Evolutionary conservation across 2,888 invertebrate genomes (phyloP).

Genomic region (Nesidiocoris tenuis): DNA sequence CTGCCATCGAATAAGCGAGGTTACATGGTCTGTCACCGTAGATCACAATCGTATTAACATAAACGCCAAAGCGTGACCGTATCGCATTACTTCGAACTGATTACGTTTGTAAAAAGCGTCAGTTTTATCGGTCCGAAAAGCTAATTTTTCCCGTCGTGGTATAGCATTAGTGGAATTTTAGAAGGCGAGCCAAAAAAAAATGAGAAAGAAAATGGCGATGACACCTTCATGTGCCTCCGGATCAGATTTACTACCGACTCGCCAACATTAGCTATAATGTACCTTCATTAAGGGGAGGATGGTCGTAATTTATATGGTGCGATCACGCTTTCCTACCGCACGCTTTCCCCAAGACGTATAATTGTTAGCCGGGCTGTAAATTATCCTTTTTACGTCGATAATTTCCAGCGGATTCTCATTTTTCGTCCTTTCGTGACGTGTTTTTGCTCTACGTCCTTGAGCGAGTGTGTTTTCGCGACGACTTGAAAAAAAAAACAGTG

Average conservation of each 20-base stretch:
- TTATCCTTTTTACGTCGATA: background rate
- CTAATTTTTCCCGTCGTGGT: no score
- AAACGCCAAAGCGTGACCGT: conserved; percentile 25
- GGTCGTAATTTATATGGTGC: conserved; percentile 27
- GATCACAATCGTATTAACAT: conserved; percentile 17
- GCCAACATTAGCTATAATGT: conserved; percentile 35
- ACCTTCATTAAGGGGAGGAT: conserved; percentile 29
- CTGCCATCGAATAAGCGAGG: background rate
- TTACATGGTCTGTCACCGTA: conserved; percentile 26
- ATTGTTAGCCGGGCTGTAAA: background rate
- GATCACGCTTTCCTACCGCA: conserved; percentile 19
- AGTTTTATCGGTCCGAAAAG: background rate
- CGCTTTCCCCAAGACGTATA: background rate
- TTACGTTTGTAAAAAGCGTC: background rate
- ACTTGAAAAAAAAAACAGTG: no score
- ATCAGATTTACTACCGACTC: conserved; percentile 27
- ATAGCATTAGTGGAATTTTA: background rate
- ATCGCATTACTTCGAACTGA: conserved; percentile 22
- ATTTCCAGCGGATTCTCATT: no score
- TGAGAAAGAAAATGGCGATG: conserved; percentile 17
- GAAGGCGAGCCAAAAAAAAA: background rate
- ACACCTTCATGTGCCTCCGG: conserved; percentile 20
- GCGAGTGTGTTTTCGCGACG: no score
- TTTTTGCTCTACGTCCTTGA: no score
- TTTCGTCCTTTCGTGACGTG: no score